Conservation (phyloP, 2,113 vertebrate species). For the Machaerirhynchus nigripectus region DNA sequence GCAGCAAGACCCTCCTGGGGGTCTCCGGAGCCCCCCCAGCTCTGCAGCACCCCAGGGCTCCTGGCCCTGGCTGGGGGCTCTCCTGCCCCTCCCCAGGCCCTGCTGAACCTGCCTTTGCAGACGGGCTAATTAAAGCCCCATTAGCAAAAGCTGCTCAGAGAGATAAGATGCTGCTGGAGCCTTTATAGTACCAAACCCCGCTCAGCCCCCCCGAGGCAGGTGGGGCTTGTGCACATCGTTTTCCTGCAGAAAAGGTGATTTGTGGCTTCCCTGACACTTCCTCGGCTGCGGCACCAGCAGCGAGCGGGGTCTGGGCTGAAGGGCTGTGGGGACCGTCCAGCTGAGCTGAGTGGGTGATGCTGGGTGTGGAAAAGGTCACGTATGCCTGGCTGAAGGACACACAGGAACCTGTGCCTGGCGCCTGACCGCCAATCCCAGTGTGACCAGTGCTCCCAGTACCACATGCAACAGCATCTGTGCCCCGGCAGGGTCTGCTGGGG, state of each 20-base stretch:
- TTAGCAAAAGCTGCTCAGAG: conserved; percentile 61
- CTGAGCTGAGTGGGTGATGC: not conserved
- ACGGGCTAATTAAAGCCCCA: conserved; percentile 36
- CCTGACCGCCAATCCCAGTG: not conserved
- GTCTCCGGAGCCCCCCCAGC: not conserved
- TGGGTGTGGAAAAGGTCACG: not conserved
- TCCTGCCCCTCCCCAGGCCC: not conserved
- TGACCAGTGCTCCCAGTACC: not conserved
- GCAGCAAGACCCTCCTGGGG: not conserved
- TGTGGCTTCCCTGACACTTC: rapidly evolving
- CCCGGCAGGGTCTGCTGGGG: not conserved
- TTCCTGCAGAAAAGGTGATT: not conserved
- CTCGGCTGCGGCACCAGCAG: rapidly evolving
- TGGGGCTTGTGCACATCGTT: not conserved
- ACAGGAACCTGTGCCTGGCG: not conserved
- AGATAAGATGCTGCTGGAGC: conserved; percentile 36
- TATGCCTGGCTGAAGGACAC: not conserved
- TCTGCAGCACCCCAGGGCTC: not conserved
- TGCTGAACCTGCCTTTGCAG: conserved; percentile 15
- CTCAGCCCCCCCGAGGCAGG: not conserved
- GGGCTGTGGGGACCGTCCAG: rapidly evolving
- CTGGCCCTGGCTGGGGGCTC: not conserved
- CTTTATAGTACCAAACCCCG: not conserved
- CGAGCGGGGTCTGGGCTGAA: rapidly evolving
- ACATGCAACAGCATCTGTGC: not conserved